Evolutionary conservation across 2,797 vertebrate species (phyloP).

Genomic region (Centroberyx gerrardi): DNA sequence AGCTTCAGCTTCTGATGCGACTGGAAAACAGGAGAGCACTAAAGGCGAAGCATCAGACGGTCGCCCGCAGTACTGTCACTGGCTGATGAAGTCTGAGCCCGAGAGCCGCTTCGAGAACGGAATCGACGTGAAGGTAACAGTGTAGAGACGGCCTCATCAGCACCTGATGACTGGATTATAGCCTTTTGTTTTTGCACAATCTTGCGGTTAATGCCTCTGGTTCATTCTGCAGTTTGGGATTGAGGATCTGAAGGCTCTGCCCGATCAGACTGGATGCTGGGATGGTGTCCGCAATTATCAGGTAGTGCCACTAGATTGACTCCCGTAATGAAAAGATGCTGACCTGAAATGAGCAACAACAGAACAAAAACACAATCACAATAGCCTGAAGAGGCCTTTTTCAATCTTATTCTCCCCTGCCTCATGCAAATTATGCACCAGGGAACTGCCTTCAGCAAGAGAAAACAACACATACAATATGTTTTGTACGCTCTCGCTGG

Average conservation of each 20-base stretch:
- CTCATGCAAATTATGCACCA: neutral
- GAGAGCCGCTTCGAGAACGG: conserved; percentile 95
- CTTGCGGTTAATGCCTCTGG: neutral
- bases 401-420: neutral
- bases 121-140: conserved; percentile 92
- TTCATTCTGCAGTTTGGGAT: conserved; percentile 91
- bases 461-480: neutral
- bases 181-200: neutral
- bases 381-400: neutral
- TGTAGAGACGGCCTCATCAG: neutral
- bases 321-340: conserved; percentile 9
- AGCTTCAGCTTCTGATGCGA: conserved; percentile 52
- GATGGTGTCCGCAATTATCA: conserved; percentile 98
- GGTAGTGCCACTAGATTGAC: conserved; percentile 75
- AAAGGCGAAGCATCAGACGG: conserved; percentile 4
- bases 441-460: neutral
- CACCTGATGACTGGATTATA: neutral
- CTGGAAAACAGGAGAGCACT: conserved; percentile 55
- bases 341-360: conserved; percentile 3
- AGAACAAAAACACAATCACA: neutral
- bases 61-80: conserved; percentile 75
- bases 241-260: conserved; percentile 93
- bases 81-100: conserved; percentile 98
- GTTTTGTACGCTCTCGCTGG: neutral
- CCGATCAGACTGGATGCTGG: conserved; percentile 93